Evolutionary conservation across 2,888 invertebrate species (phyloP), one percentile per base, ranked within the genome.

Genomic region (Xiphydria camelus): DNA sequence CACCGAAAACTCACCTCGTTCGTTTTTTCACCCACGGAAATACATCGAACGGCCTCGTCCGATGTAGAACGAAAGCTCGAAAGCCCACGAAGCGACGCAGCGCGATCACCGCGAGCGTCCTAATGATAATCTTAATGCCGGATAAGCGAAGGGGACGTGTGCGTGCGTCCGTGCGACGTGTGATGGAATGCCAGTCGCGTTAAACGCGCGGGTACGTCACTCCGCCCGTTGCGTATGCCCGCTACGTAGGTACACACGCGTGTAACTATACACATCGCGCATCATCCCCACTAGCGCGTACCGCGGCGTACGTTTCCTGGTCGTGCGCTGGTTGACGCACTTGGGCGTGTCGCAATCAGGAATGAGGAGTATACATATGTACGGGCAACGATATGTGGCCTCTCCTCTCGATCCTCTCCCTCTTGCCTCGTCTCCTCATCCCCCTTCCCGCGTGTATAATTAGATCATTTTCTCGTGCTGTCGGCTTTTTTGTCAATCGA

Each of bases 301-400:
- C 26, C 10, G 4, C 31, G 7, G 10, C 10, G 34, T 57, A 53
- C 57, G 58, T 64, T 65, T 65, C 64, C 66, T 64, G 61, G 61
- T 63, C 50, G 45, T 51, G 43, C 26, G 53, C 39, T 12, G 23
- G 50, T n/a, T n/a, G n/a, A n/a, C n/a, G n/a, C n/a, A n/a, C 35
- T 41, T 59, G 61, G 65, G 63, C 55, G 59, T 65, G 64, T 59
- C 58, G 53, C 54, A 44, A 53, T 58, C 43, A 46, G 43, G 46
- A 19, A 36, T 39, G 37, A 22, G 37, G 26, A 25, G 32, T 37
- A 49, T 38, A 33, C 41, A 40, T 39, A 46, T 42, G 15, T 23
- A 17, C 36, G 20, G 31, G 33, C 35, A 12, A 12, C 14, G 44
- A 21, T 47, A 35, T 50, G 44, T 45, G 35, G 34, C 33, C 47